phyloP scores from a whole-genome alignment of 2,888 invertebrate species.

The Formica aserva region DNA sequence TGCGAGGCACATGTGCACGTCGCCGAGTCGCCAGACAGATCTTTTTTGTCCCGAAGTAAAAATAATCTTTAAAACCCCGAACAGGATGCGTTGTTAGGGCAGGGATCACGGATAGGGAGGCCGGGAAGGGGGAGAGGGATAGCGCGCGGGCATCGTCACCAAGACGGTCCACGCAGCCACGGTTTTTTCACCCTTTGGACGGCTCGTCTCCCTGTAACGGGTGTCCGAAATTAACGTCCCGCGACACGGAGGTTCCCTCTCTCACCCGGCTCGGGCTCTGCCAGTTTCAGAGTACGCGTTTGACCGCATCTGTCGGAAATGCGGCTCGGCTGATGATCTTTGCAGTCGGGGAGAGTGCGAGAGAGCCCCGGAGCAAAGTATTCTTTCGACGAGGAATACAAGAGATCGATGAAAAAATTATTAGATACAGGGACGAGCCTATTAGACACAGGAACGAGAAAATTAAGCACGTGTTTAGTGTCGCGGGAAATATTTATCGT shows the following conservation, averaged over 20 bases:
- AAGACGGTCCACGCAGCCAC: constrained; percentile 78
- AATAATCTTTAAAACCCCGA: constrained; percentile 86
- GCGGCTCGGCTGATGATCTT: constrained; percentile 41
- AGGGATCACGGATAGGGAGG: constrained; percentile 61
- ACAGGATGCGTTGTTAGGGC: constrained; percentile 84
- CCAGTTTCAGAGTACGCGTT: constrained; percentile 19
- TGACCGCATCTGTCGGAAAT: constrained; percentile 71
- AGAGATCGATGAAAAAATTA: not conserved
- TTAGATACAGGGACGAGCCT: not conserved
- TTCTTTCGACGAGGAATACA: not conserved
- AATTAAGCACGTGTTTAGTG: not conserved
- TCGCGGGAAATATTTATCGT: not conserved
- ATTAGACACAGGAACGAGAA: too few species aligned
- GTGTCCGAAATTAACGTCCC: constrained; percentile 83
- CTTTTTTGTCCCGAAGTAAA: constrained; percentile 85
- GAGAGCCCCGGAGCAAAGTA: not conserved
- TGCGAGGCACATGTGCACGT: constrained; percentile 81
- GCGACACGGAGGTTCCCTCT: constrained; percentile 45
- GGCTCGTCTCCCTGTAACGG: constrained; percentile 81
- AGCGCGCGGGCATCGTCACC: constrained; percentile 82
- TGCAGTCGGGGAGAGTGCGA: not conserved
- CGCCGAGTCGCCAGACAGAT: constrained; percentile 85
- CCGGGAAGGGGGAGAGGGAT: constrained; percentile 54
- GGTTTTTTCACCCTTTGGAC: constrained; percentile 85
- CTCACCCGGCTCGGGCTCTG: constrained; percentile 16